Conservation (phyloP, 2,797 vertebrate genomes). For the Urocyon cinereoargenteus region DNA sequence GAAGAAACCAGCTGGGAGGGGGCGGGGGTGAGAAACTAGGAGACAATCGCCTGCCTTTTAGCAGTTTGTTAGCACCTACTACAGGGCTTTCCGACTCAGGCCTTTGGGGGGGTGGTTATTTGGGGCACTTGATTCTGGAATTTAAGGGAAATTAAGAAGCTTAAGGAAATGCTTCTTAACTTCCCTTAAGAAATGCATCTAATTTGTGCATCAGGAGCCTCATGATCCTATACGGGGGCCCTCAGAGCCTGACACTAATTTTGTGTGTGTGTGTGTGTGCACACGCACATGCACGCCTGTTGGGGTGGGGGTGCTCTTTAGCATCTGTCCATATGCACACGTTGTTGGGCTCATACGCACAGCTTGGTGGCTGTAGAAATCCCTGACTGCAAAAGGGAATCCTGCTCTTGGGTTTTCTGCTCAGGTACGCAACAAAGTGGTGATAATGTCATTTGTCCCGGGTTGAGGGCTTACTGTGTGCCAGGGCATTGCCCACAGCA, state of each 20-base stretch:
- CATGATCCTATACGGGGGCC: neutral
- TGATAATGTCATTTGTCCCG: neutral
- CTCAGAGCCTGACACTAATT: too few relatives aligned
- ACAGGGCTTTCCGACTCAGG: neutral
- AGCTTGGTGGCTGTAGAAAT: too few relatives aligned
- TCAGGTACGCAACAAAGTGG: neutral
- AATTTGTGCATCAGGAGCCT: neutral
- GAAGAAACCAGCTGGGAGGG: neutral
- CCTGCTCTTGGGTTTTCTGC: neutral
- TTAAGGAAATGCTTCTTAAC: neutral
- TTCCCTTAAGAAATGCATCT: neutral
- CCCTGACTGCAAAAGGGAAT: neutral
- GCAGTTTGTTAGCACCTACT: neutral
- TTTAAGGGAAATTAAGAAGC: neutral
- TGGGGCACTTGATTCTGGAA: neutral
- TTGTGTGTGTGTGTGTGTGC: fast-evolving
- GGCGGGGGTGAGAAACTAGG: neutral
- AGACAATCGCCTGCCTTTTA: neutral
- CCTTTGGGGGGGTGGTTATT: too few relatives aligned
- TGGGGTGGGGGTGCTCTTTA: neutral
- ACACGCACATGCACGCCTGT: fast-evolving
- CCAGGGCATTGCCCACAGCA: fast-evolving
- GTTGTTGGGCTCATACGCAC: neutral
- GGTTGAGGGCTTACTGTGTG: neutral
- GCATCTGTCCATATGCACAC: too few relatives aligned